A percentile compares a stretch with the other conserved stretches of the same genome.
These are phyloP conservation scores for Sebastes itinus DNA, from an alignment of 2,797 vertebrate genomes.

Conservation along the genomic window DNA sequence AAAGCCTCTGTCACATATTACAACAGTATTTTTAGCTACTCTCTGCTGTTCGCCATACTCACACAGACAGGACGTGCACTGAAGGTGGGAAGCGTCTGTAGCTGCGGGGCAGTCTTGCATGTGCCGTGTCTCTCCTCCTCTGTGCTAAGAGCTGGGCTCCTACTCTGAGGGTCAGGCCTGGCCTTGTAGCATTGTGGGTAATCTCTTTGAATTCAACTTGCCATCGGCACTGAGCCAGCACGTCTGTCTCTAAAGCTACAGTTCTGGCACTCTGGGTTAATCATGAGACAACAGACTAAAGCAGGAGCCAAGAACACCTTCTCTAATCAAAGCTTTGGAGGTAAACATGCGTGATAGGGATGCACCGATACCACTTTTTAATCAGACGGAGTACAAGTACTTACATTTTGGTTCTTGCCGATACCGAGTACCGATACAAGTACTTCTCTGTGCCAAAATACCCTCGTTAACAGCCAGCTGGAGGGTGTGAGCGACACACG, in stretches of 20 bases:
- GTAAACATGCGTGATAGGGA: neutral
- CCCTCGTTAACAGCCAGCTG: too few species aligned
- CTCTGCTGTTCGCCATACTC: conserved; percentile 12
- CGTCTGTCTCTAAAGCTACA: conserved; percentile 44
- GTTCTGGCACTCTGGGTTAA: conserved; percentile 42
- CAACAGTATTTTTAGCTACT: conserved; percentile 65
- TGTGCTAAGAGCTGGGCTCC: conserved; percentile 32
- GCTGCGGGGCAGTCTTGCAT: conserved; percentile 41
- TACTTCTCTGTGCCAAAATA: too few species aligned
- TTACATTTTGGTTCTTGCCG: too few species aligned
- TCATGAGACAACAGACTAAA: conserved; percentile 51
- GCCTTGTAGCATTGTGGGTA: conserved; percentile 53
- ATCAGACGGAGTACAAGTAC: too few species aligned
- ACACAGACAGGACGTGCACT: conserved; percentile 26
- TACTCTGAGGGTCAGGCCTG: conserved; percentile 46
- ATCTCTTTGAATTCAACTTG: conserved; percentile 65
- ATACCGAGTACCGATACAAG: too few species aligned
- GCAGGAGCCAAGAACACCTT: conserved; percentile 12
- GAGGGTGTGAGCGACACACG: too few species aligned
- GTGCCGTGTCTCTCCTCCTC: conserved; percentile 10
- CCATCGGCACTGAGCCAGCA: conserved; percentile 51
- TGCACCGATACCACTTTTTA: too few species aligned
- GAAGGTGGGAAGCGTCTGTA: conserved; percentile 35
- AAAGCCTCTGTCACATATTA: conserved; percentile 62
- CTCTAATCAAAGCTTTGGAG: conserved; percentile 1